phyloP scores from a whole-genome alignment of 2,113 vertebrate genomes.

The Rhinopomastus cyanomelas region DNA sequence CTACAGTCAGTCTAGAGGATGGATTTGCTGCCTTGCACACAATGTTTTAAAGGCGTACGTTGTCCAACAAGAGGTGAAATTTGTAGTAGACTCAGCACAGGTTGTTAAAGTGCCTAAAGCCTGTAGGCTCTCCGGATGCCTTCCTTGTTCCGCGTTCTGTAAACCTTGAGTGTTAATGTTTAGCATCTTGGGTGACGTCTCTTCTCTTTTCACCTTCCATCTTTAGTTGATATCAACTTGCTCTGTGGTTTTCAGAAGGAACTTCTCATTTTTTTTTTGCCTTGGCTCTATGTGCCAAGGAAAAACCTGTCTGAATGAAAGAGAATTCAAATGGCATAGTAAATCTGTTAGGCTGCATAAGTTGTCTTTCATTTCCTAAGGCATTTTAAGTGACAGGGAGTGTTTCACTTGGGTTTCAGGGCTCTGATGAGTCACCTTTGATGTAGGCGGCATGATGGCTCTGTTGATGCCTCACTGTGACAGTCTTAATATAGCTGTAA shows the following conservation, averaged over 20 bases:
- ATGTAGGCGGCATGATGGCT: constrained; percentile 51
- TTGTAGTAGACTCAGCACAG: no score
- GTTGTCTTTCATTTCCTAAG: constrained; percentile 53
- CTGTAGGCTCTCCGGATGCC: neutral
- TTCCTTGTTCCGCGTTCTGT: neutral
- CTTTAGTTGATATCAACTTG: neutral
- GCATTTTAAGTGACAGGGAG: constrained; percentile 56
- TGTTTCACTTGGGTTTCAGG: constrained; percentile 50
- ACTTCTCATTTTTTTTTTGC: neutral
- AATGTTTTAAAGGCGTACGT: no score
- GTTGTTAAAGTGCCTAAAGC: neutral
- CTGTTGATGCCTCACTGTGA: constrained; percentile 61
- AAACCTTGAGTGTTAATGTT: neutral
- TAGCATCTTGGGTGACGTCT: neutral
- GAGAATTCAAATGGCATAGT: constrained; percentile 45
- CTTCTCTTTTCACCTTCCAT: neutral
- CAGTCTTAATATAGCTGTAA: constrained; percentile 58
- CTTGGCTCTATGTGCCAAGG: neutral
- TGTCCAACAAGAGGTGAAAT: no score
- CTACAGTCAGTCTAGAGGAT: no score
- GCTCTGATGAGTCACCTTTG: constrained; percentile 54
- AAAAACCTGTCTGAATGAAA: constrained; percentile 44
- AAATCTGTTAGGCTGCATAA: constrained; percentile 38
- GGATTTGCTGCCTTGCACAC: no score
- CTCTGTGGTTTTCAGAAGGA: neutral